phyloP scores from a whole-genome alignment of 2,888 invertebrate genomes.

The Phaonia tiefii region DNA sequence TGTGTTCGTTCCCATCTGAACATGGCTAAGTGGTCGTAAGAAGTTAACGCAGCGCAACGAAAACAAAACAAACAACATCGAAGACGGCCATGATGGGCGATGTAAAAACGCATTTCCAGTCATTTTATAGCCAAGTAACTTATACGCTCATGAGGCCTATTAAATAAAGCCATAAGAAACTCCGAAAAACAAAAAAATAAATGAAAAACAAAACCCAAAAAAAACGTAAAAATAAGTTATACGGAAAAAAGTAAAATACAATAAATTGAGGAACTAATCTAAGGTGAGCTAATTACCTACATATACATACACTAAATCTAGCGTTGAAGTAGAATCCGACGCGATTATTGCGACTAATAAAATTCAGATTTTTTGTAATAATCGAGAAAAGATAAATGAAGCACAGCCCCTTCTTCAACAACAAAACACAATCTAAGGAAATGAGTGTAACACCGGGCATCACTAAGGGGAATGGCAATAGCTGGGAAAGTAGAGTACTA shows the following conservation, averaged over 20 bases:
- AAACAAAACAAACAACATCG: neutral
- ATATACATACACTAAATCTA: no score
- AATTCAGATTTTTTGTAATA: no score
- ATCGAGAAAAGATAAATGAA: no score
- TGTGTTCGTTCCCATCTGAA: neutral
- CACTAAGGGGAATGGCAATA: no score
- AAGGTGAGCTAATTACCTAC: neutral
- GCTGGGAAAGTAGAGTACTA: no score
- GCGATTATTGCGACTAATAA: no score
- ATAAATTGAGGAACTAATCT: neutral
- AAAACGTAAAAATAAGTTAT: neutral
- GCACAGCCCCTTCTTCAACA: no score
- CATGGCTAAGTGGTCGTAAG: neutral
- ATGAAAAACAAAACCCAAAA: neutral
- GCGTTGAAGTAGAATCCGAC: no score
- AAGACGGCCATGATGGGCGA: neutral
- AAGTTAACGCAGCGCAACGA: neutral
- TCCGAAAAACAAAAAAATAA: neutral
- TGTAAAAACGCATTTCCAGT: conserved; percentile 3
- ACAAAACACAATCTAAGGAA: no score
- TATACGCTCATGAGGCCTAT: conserved; percentile 12
- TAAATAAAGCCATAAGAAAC: conserved; percentile 6
- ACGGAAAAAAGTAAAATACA: neutral
- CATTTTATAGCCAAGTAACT: conserved; percentile 9
- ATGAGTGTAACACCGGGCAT: no score